Conservation (phyloP, 1,140 invertebrate species). For the Platyscapa corneri region DNA sequence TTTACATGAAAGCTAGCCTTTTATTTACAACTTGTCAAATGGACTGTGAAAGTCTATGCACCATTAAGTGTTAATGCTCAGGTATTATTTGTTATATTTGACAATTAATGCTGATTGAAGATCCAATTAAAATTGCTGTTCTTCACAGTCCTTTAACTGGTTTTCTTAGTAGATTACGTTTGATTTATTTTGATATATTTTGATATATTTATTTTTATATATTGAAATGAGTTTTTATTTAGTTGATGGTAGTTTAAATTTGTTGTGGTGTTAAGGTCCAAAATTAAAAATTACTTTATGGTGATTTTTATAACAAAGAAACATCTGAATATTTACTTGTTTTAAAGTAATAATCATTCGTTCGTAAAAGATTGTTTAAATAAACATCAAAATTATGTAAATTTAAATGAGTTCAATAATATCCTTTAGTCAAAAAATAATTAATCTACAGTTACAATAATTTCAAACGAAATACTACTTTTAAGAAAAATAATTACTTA, state of each 20-base stretch:
- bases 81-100: background rate
- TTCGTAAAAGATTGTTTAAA: too few relatives aligned
- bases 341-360: too few relatives aligned
- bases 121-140: background rate
- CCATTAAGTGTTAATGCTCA: background rate
- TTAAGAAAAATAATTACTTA: background rate
- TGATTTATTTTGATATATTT: background rate
- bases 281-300: too few relatives aligned
- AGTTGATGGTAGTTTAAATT: background rate
- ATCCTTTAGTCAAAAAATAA: background rate
- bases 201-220: too few relatives aligned
- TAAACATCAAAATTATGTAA: too few relatives aligned
- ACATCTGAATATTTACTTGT: too few relatives aligned
- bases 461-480: background rate
- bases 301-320: too few relatives aligned
- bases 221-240: background rate
- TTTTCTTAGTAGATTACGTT: background rate
- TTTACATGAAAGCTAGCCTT: constrained; percentile 27
- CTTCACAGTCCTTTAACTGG: background rate
- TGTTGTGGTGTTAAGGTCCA: background rate
- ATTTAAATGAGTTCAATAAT: too few relatives aligned
- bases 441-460: background rate
- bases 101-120: too few relatives aligned
- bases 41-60: background rate
- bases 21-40: background rate